Evolutionary conservation across 2,113 vertebrate genomes (phyloP), one percentile per base, ranked within the genome.

Genomic region (Petaurus breviceps): DNA sequence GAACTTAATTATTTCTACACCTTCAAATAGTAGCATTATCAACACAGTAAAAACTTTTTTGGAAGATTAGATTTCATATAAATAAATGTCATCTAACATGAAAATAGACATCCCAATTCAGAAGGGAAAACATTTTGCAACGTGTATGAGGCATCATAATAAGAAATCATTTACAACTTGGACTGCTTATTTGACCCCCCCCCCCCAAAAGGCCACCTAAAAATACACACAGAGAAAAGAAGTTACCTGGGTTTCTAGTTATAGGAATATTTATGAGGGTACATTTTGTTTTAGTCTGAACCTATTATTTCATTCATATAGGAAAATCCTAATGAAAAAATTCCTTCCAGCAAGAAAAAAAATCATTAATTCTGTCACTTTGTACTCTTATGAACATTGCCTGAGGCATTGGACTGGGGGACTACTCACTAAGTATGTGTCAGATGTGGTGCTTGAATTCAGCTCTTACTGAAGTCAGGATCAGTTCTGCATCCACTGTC

Each of bases 61-160:
- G 37, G 68, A 43, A 95, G n/a, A 94, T 57, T 52, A 95, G 95
- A 84, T 93, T 93, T 96, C 89, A 94, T 84, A 84, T 84, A 84
- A 77, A n/a, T n/a, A 68, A 77, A 84, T 84, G 68, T 84, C 68
- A 84, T 43, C n/a, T 43, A 84, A 84, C 19, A 43, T 84, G 68
- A 84, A 84, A 84, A 84, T 8, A 84, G 68, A 84, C 31, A 84
- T 23, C 37, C 37, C 37, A 37, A n/a, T 84, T 84, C 43, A n/a
- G 37, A 84, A 84, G n/a, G 37, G 31, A 37, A 68, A 68, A 37
- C 31, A 12, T 22, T 16, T 84, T 43, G 16, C 68, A 43, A 84
- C 8, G 19, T 84, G 68, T 84, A 84, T 43, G 19, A 43, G n/a
- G n/a, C 37, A 43, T 84, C 19, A 43, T 8, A 23, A 23, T 43